phyloP scores from a whole-genome alignment of 2,888 invertebrate genomes.

The Lottia gigantea region DNA sequence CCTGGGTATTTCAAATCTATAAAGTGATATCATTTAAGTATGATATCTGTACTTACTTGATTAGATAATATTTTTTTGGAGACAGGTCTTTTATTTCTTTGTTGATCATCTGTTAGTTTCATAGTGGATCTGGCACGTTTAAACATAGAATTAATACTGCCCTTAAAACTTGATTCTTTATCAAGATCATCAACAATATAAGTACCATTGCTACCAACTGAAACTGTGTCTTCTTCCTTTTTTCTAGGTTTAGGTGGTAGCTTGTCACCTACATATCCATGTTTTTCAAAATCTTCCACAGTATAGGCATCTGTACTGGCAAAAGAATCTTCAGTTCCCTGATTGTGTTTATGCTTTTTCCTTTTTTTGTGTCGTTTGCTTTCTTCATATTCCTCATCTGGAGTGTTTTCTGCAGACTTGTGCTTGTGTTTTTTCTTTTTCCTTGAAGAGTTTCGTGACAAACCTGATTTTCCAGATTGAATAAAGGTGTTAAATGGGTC shows the following conservation, averaged over 20 bases:
- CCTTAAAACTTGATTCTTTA: neutral
- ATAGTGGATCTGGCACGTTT: neutral
- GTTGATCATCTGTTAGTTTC: neutral
- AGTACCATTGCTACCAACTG: neutral
- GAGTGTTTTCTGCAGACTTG: neutral
- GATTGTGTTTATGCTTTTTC: slow-evolving; percentile 12
- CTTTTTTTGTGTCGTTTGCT: slow-evolving; percentile 5
- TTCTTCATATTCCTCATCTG: slow-evolving; percentile 4
- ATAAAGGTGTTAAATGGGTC: slow-evolving; percentile 44
- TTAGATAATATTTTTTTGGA: too few species aligned
- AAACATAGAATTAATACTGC: neutral
- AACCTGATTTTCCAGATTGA: slow-evolving; percentile 33
- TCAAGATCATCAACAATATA: slow-evolving; percentile 9
- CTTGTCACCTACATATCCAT: neutral
- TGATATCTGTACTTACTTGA: too few species aligned
- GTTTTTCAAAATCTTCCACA: slow-evolving; percentile 11
- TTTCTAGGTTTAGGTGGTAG: neutral
- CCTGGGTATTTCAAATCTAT: too few species aligned
- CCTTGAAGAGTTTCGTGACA: slow-evolving; percentile 27
- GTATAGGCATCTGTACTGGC: slow-evolving; percentile 47
- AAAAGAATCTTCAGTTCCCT: slow-evolving; percentile 35
- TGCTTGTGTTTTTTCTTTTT: slow-evolving; percentile 26
- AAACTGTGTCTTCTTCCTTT: neutral
- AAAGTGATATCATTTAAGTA: too few species aligned
- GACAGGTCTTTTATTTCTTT: too few species aligned